Conservation (phyloP, 2,888 invertebrate species). For the Phortica okadai region DNA sequence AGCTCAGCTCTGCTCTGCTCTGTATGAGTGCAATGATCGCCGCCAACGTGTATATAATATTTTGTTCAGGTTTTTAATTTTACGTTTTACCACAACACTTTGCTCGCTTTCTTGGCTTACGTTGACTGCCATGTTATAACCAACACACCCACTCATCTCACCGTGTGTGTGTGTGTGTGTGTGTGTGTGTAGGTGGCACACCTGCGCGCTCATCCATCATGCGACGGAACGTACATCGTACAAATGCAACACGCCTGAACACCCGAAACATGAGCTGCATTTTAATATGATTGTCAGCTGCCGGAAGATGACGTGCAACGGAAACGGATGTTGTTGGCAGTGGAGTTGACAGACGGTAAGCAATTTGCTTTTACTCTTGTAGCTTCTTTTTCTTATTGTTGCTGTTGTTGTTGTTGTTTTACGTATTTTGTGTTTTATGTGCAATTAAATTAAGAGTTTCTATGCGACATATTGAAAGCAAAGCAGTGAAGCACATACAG, state of each 20-base stretch:
- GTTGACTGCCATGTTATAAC: too few species aligned
- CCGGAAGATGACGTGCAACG: slow-evolving; percentile 61
- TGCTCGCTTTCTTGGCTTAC: too few species aligned
- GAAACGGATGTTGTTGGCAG: slow-evolving; percentile 56
- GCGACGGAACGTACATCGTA: neutral
- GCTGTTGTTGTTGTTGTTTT: slow-evolving; percentile 19
- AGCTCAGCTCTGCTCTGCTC: too few species aligned
- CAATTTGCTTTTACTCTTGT: slow-evolving; percentile 33
- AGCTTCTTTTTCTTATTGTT: slow-evolving; percentile 17
- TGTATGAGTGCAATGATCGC: slow-evolving; percentile 55
- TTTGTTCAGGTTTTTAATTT: too few species aligned
- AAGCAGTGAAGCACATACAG: neutral
- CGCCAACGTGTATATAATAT: neutral
- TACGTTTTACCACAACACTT: too few species aligned
- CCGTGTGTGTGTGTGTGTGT: neutral
- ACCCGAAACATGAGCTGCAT: slow-evolving; percentile 46
- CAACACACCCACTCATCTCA: too few species aligned
- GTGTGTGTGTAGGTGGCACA: slow-evolving; percentile 6
- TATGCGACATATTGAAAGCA: slow-evolving; percentile 15
- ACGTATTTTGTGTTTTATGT: slow-evolving; percentile 22
- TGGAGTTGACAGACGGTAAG: too few species aligned
- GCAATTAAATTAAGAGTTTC: slow-evolving; percentile 62
- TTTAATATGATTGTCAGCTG: slow-evolving; percentile 65
- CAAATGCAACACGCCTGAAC: neutral
- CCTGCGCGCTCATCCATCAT: slow-evolving; percentile 48